phyloP scores from a whole-genome alignment of 1,140 invertebrate species.

The Cephus cinctus region DNA sequence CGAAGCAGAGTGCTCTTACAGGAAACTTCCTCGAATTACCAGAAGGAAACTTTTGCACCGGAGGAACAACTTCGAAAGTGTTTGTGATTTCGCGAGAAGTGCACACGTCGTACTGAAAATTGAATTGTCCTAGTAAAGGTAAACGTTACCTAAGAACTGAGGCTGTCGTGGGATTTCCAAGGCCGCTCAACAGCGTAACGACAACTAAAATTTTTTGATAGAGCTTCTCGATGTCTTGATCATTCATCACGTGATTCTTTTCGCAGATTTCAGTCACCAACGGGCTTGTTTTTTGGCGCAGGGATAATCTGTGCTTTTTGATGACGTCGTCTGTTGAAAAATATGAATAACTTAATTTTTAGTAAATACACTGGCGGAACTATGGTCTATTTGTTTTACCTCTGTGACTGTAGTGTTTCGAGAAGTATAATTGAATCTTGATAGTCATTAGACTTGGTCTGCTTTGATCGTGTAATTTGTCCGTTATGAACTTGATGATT shows the following conservation, averaged over 20 bases:
- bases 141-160: conserved; percentile 59
- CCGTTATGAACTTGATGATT: conserved; percentile 18
- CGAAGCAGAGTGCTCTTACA: too few relatives aligned
- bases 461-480: conserved; percentile 40
- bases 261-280: conserved; percentile 61
- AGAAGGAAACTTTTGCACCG: too few relatives aligned
- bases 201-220: conserved; percentile 66
- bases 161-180: conserved; percentile 61
- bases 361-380: neutral
- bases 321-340: conserved; percentile 51
- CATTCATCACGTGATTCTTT: conserved; percentile 43
- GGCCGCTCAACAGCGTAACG: conserved; percentile 61
- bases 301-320: conserved; percentile 53
- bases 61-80: too few relatives aligned
- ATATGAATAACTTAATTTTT: neutral
- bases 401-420: conserved; percentile 65
- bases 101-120: too few relatives aligned
- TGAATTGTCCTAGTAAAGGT: too few relatives aligned
- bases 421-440: conserved; percentile 72
- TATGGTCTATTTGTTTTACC: conserved; percentile 25
- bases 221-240: conserved; percentile 56
- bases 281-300: conserved; percentile 53
- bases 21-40: too few relatives aligned
- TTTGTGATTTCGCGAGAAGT: too few relatives aligned
- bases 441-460: conserved; percentile 53